phyloP scores from a whole-genome alignment of 2,888 invertebrate genomes.

The Hirtodrosophila confusa region DNA sequence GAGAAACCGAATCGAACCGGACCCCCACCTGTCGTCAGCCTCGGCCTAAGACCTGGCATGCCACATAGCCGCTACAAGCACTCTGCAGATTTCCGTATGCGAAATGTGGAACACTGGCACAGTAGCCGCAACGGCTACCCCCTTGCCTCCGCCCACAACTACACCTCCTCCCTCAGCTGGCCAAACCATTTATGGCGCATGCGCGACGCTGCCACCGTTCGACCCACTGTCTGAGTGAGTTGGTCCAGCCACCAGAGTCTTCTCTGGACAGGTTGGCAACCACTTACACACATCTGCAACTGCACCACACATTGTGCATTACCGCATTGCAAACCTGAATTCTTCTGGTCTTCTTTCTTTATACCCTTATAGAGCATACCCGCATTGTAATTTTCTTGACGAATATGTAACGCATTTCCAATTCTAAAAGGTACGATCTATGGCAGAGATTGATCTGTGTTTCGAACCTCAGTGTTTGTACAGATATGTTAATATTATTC shows the following conservation, averaged over 20 bases:
- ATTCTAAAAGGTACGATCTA: no score
- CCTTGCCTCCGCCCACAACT: background rate
- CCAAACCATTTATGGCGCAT: conserved; percentile 48
- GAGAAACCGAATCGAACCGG: conserved; percentile 50
- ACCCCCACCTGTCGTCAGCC: conserved; percentile 48
- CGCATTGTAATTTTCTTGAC: no score
- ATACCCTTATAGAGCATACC: conserved; percentile 4
- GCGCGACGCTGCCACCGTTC: conserved; percentile 25
- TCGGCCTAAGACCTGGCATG: conserved; percentile 45
- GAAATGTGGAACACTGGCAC: conserved; percentile 79
- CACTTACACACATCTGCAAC: conserved; percentile 6
- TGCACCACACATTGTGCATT: conserved; percentile 54
- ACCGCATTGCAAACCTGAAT: conserved; percentile 77
- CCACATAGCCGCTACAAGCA: conserved; percentile 4
- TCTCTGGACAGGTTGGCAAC: conserved; percentile 40
- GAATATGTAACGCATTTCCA: conserved; percentile 1
- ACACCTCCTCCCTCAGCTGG: conserved; percentile 1
- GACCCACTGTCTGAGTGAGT: conserved; percentile 43
- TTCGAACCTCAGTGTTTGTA: no score
- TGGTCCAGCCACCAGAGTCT: conserved; percentile 30
- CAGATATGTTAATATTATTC: no score
- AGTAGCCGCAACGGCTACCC: conserved; percentile 48
- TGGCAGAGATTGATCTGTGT: no score
- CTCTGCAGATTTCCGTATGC: conserved; percentile 72
- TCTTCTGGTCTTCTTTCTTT: conserved; percentile 57